Base-by-base conservation (phyloP, 2,797 vertebrate genomes). In the Gobionotothen gibberifrons region DNA sequence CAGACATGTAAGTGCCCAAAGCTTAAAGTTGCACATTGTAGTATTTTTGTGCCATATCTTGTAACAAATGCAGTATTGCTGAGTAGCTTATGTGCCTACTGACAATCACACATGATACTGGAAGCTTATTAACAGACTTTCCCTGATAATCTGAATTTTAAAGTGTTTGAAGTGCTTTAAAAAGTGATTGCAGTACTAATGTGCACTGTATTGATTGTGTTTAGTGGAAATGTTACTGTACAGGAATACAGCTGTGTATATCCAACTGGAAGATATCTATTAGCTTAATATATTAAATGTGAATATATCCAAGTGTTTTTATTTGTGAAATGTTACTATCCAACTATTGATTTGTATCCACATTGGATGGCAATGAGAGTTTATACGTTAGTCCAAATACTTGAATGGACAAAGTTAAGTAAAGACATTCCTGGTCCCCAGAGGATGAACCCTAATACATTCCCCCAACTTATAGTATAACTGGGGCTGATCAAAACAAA, bases 1-100 rank as follows among this genome's bases (percentile, higher is more conserved):
- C 97, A 97, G 58, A 42, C 40, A 72, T 89, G 77, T 85, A 93
- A 90, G 94, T 93, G 95, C 92, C 94, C 92, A 80, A 82, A 87
- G 87, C 87, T 74, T 89, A 65, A 90, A 94, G 46, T 93, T 92
- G 89, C 74, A 93, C 92, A 82, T 74, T 80, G 70, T 90, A 72
- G 54, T 65, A 75, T 72, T 86, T 76, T 85, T 82, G 89, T 94
- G 93, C 92, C 89, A 91, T 92, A 84, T 86, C 40, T 56, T 80
- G 72, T 88, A 83, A 83, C 61, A 79, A 78, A 85, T 55, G 68
- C 67, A 79, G 64, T 82, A 69, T 73, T 87, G 69, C 66, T 78
- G 70, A 22, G 69, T 83, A 78, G 61, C 57, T 84, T 66, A 63
- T 73, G 43, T 71, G 81, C 72, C 75, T 58, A 78, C 52, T 69